phyloP scores from a whole-genome alignment of 37 sponge, comb jelly and placozoan genomes.

The Spongilla lacustris region DNA sequence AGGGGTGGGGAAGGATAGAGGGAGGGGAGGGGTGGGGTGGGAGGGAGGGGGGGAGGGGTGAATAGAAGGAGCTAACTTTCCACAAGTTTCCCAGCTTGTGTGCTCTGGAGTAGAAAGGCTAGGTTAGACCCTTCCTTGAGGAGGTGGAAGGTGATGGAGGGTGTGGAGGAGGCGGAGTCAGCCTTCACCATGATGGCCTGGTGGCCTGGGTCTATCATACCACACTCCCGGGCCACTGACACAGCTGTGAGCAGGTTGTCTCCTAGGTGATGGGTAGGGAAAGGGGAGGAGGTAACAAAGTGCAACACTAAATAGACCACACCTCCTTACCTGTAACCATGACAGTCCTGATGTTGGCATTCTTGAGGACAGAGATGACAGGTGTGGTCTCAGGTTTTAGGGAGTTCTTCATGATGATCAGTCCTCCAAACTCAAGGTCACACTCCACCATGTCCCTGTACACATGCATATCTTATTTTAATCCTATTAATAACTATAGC shows the following conservation, averaged over 20 bases:
- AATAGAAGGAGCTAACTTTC: neutral
- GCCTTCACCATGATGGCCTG: slow-evolving; percentile 42
- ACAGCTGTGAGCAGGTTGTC: slow-evolving; percentile 93
- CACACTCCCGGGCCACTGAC: slow-evolving; percentile 85
- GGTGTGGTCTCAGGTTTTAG: slow-evolving; percentile 86
- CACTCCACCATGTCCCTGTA: slow-evolving; percentile 73
- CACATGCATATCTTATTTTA: neutral
- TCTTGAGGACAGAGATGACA: slow-evolving; percentile 54
- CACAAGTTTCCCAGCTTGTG: neutral
- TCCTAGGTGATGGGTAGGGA: slow-evolving; percentile 29
- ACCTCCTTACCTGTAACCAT: slow-evolving; percentile 84
- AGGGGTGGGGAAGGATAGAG: neutral
- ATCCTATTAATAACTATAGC: too few relatives aligned
- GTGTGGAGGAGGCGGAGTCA: neutral
- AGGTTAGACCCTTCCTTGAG: slow-evolving; percentile 27
- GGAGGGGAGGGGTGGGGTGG: neutral
- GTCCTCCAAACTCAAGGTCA: slow-evolving; percentile 84
- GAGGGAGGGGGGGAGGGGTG: neutral
- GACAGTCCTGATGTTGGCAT: slow-evolving; percentile 71
- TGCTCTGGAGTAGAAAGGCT: neutral
- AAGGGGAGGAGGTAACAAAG: neutral
- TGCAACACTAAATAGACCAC: too few relatives aligned
- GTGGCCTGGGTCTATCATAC: slow-evolving; percentile 56
- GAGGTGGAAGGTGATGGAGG: slow-evolving; percentile 31
- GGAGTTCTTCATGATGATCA: slow-evolving; percentile 88